Evolutionary conservation across 1,140 invertebrate species (phyloP).

Genomic region (Orchestia grillus): DNA sequence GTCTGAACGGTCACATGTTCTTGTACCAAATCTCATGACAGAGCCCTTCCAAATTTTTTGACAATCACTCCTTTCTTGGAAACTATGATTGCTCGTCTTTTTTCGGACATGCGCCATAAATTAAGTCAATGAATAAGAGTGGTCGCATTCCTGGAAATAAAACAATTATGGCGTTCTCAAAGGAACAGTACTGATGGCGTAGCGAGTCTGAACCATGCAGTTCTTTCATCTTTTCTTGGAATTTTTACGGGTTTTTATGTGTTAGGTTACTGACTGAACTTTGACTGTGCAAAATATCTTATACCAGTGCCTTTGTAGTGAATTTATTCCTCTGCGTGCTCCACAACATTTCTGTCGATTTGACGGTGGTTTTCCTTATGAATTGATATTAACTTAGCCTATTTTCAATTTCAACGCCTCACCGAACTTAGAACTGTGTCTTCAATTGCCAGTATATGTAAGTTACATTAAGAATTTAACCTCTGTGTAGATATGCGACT

Average conservation of each 20-base stretch:
- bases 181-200: neutral
- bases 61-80: neutral
- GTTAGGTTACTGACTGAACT: neutral
- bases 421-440: neutral
- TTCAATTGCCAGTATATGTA: neutral
- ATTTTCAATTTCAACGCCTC: neutral
- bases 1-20: neutral
- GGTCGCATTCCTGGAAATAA: neutral
- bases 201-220: neutral
- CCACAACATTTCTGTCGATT: neutral
- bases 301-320: no score
- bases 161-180: neutral
- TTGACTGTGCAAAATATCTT: neutral
- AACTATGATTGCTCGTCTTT: neutral
- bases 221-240: neutral
- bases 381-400: neutral
- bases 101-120: neutral
- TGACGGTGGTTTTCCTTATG: neutral
- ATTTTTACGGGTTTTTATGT: neutral
- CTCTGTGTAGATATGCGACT: neutral
- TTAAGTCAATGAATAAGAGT: neutral
- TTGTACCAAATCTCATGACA: neutral
- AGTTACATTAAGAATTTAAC: neutral
- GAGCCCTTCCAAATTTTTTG: neutral
- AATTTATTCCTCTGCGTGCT: no score